Conservation (phyloP, 2,797 vertebrate genomes). For the Manis crassicaudata region DNA sequence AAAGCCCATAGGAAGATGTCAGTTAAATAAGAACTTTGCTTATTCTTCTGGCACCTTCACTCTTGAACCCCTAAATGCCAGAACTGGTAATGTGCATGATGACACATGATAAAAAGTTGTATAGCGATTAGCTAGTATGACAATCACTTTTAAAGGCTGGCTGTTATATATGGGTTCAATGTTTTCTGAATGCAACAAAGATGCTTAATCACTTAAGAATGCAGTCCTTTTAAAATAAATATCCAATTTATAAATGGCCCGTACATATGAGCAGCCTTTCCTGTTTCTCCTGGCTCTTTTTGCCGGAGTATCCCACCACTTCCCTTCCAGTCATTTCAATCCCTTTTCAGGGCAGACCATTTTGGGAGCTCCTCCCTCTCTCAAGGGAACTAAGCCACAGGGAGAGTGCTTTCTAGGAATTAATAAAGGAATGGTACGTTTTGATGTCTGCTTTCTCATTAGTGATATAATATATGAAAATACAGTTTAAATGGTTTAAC, state of each 20-base stretch:
- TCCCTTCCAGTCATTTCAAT: neutral
- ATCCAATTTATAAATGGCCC: neutral
- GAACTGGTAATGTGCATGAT: neutral
- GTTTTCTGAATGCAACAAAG: constrained; percentile 5
- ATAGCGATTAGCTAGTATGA: neutral
- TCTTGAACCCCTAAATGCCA: neutral
- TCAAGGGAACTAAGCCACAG: neutral
- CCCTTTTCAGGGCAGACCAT: neutral
- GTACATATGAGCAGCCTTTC: neutral
- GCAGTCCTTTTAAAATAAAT: neutral
- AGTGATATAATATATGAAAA: neutral
- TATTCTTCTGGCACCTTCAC: constrained; percentile 25
- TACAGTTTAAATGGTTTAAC: neutral
- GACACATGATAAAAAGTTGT: neutral
- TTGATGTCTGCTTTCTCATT: neutral
- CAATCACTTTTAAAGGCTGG: constrained; percentile 2
- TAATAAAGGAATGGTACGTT: neutral
- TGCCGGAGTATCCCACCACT: neutral
- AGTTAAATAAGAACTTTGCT: constrained; percentile 63
- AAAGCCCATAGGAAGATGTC: constrained; percentile 55
- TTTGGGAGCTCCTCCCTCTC: neutral
- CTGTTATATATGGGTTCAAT: neutral
- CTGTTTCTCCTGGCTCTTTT: neutral
- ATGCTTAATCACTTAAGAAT: neutral
- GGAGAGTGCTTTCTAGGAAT: neutral